Conservation (phyloP, 1,140 invertebrate genomes). For the Zelostemma sp. region DNA sequence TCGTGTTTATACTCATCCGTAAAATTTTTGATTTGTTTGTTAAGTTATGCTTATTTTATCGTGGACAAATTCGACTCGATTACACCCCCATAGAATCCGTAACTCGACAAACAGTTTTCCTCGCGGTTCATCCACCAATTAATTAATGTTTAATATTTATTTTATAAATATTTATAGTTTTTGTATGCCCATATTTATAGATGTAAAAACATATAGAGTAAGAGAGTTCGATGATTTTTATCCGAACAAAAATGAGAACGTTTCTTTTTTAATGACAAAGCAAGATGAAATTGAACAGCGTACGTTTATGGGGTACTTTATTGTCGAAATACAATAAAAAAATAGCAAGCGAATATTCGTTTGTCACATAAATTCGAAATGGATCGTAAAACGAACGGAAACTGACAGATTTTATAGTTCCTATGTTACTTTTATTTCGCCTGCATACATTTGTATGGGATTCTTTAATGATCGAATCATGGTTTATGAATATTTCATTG, state of each 20-base stretch:
- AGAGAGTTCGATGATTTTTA: no score
- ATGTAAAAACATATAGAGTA: no score
- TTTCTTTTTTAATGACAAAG: not conserved
- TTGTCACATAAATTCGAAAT: not conserved
- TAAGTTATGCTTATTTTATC: no score
- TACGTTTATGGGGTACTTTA: not conserved
- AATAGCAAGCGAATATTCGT: not conserved
- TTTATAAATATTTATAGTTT: no score
- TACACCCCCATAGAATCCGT: no score
- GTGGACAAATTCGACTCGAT: no score
- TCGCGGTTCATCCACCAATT: no score
- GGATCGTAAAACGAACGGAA: constrained; percentile 17
- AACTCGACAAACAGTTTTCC: no score
- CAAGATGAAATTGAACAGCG: not conserved
- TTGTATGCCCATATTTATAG: no score
- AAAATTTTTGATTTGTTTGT: no score
- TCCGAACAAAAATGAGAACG: not conserved
- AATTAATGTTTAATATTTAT: no score
- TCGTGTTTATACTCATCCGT: no score
- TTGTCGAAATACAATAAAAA: not conserved
- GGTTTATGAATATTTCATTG: constrained; percentile 23
- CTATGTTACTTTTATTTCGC: constrained; percentile 29
- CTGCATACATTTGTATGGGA: constrained; percentile 1
- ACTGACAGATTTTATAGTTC: constrained; percentile 37
- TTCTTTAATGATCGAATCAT: constrained; percentile 20